phyloP scores from a whole-genome alignment of 2,888 invertebrate species.

The Agrochola circellaris region DNA sequence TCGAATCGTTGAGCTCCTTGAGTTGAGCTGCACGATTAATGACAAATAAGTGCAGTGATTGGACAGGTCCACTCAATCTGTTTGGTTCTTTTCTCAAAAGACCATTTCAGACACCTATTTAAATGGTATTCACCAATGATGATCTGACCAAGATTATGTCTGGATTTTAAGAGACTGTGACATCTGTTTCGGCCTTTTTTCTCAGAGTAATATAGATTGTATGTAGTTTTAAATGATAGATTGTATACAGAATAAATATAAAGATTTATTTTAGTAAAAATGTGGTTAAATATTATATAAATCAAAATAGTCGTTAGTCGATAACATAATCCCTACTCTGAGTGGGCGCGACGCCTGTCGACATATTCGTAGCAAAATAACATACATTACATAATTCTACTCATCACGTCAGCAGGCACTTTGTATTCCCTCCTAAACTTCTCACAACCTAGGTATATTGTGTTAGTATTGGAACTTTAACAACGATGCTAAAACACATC shows the following conservation, averaged over 20 bases:
- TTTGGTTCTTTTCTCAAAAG: too few relatives aligned
- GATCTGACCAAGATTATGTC: too few relatives aligned
- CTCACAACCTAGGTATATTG: constrained; percentile 40
- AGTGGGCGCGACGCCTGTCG: not conserved
- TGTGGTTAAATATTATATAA: constrained; percentile 3
- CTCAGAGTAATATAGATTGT: too few relatives aligned
- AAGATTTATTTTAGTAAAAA: constrained; percentile 13
- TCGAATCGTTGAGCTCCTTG: too few relatives aligned
- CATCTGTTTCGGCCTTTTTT: too few relatives aligned
- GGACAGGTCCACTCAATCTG: too few relatives aligned
- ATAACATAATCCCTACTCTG: not conserved
- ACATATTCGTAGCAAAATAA: constrained; percentile 6
- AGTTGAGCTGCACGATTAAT: too few relatives aligned
- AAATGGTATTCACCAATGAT: too few relatives aligned
- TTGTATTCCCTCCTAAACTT: not conserved
- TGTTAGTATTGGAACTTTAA: constrained; percentile 34
- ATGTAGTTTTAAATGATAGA: not conserved
- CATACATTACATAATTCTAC: not conserved
- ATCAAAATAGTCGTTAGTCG: constrained; percentile 10
- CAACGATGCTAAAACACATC: constrained; percentile 67
- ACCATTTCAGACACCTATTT: too few relatives aligned
- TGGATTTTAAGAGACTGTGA: too few relatives aligned
- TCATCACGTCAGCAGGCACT: constrained; percentile 52
- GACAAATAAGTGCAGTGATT: too few relatives aligned
- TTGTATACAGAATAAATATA: constrained; percentile 18